Evolutionary conservation across 2,888 invertebrate species (phyloP).

Genomic region (Philhelius pedissequus): DNA sequence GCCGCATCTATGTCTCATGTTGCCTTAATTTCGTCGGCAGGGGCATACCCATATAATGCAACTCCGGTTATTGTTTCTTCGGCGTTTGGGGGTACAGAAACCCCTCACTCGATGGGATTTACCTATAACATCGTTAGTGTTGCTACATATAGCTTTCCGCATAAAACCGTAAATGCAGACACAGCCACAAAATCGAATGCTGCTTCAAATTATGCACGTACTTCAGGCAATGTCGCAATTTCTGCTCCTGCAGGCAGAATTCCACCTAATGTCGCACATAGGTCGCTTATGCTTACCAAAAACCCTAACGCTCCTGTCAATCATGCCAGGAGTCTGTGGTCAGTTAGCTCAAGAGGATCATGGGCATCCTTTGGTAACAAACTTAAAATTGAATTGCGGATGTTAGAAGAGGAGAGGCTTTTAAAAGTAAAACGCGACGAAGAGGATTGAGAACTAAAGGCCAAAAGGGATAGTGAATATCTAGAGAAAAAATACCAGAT

Average conservation of each 20-base stretch:
- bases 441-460: background rate
- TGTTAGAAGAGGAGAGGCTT: background rate
- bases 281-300: background rate
- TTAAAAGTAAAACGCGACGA: background rate
- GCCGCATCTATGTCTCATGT: too few species aligned
- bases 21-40: too few species aligned
- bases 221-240: background rate
- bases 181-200: background rate
- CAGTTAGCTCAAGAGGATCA: background rate
- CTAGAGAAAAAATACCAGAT: background rate
- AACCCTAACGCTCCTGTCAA: background rate
- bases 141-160: too few species aligned
- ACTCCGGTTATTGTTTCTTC: too few species aligned
- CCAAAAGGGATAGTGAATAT: background rate
- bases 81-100: too few species aligned
- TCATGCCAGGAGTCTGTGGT: background rate
- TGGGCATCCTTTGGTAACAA: background rate
- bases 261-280: background rate
- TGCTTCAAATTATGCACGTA: background rate
- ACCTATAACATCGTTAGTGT: too few species aligned
- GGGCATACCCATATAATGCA: too few species aligned
- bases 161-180: too few species aligned
- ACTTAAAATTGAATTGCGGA: background rate
- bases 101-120: too few species aligned
- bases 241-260: background rate